Base-by-base conservation (phyloP, 2,113 vertebrate genomes). In the Thomomys bottae region DNA sequence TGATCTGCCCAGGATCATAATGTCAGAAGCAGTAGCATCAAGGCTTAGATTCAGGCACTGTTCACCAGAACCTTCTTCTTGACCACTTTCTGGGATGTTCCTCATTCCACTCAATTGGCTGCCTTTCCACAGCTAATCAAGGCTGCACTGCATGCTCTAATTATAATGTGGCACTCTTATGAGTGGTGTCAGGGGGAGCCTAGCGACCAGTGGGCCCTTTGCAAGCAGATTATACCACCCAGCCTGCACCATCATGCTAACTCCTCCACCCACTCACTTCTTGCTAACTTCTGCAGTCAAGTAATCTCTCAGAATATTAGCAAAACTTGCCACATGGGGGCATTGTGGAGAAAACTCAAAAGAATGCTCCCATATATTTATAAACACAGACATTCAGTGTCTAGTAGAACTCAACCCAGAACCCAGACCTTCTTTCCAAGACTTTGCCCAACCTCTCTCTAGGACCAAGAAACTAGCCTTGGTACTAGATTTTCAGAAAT, bases 61-160 rank as follows among this genome's bases (percentile, higher is more conserved):
- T 38, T 24, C 68, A 26, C 17, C 49, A 59, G 59, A 89, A 32
- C 40, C 17, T 86, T 64, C 30, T 82, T 38, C 45, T 64, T 79
- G 34, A 30, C 42, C 49, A 49, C 36, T 54, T 54, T 54, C 49
- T 73, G 2, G 12, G 4, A 15, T 63, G 0, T 26, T 40, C 57
- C 38, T 84, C 8, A 45, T 38, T 42, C 79, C 63, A 24, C 23
- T 28, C 34, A 89, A 85, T 26, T 34, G 17, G 21, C 40, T 61
- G 32, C 61, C 63, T 71, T 49, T 30, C 15, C 54, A 21, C 34
- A 30, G 45, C 12, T 30, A 32, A 36, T 30, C 63, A 34, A 9
- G 34, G 70, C 4, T n/a, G 5, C 5, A 3, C 49, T 7, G 24
- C 0, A 0, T 10, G 28, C 14, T 36, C 89, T 14, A 15, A 54